phyloP scores from a whole-genome alignment of 2,113 vertebrate species.

The Delphinapterus leucas region DNA sequence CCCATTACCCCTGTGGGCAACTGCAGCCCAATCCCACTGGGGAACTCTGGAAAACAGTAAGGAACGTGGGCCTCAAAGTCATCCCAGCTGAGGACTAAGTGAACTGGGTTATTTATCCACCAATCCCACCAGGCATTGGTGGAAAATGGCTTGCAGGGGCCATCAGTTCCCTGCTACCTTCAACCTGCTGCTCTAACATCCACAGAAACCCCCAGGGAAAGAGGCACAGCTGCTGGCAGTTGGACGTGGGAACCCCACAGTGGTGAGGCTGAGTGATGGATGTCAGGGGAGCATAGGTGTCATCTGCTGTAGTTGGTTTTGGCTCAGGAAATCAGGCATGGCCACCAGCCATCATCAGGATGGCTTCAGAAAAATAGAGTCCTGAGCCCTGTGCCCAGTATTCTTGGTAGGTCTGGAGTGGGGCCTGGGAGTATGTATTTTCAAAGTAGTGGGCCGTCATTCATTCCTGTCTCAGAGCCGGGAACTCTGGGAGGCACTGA shows the following conservation, averaged over 20 bases:
- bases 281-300: rapidly evolving
- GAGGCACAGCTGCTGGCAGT: too few relatives aligned
- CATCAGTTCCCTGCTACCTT: neutral
- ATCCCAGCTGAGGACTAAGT: neutral
- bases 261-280: neutral
- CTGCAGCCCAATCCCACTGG: neutral
- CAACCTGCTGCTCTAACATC: neutral
- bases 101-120: neutral
- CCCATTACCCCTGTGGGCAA: neutral
- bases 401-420: neutral
- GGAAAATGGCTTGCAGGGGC: neutral
- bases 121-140: neutral
- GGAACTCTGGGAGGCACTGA: neutral
- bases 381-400: neutral
- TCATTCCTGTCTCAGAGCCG: neutral
- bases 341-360: neutral
- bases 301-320: neutral
- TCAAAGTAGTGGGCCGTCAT: neutral
- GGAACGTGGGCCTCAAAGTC: neutral
- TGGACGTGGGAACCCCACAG: neutral
- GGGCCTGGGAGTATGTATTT: neutral
- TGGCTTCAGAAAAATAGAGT: neutral
- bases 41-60: neutral
- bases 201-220: neutral
- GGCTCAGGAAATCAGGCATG: neutral